phyloP scores from a whole-genome alignment of 2,113 vertebrate species.

The Ictalurus furcatus region DNA sequence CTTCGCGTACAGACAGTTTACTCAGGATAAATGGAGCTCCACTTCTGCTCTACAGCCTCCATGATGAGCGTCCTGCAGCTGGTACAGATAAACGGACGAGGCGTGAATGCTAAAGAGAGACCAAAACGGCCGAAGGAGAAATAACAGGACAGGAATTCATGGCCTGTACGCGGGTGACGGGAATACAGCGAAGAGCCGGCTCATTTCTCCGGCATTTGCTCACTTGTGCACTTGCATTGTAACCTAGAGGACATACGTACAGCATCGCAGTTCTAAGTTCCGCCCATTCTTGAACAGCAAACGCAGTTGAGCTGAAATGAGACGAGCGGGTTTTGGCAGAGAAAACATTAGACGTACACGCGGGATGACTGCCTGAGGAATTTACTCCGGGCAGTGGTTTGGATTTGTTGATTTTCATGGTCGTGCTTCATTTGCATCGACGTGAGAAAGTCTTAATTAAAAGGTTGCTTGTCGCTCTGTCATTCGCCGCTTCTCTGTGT shows the following conservation, averaged over 20 bases:
- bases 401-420: neutral
- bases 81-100: slow-evolving; percentile 2
- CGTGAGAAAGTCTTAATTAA: neutral
- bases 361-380: neutral
- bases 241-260: neutral
- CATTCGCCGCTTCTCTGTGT: neutral
- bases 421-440: neutral
- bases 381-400: neutral
- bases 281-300: neutral
- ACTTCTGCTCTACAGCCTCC: slow-evolving; percentile 25
- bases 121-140: neutral
- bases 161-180: neutral
- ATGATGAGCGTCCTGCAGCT: slow-evolving; percentile 23
- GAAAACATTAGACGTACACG: neutral
- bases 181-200: slow-evolving; percentile 14
- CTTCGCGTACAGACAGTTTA: slow-evolving; percentile 43
- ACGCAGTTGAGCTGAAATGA: neutral
- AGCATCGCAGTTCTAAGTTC: neutral
- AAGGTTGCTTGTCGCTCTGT: neutral
- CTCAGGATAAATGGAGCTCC: slow-evolving; percentile 41
- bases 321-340: neutral
- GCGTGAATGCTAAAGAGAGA: neutral
- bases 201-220: neutral
- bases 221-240: neutral
- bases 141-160: neutral